phyloP scores from a whole-genome alignment of 2,888 invertebrate genomes.

The Andricus quercusramuli region DNA sequence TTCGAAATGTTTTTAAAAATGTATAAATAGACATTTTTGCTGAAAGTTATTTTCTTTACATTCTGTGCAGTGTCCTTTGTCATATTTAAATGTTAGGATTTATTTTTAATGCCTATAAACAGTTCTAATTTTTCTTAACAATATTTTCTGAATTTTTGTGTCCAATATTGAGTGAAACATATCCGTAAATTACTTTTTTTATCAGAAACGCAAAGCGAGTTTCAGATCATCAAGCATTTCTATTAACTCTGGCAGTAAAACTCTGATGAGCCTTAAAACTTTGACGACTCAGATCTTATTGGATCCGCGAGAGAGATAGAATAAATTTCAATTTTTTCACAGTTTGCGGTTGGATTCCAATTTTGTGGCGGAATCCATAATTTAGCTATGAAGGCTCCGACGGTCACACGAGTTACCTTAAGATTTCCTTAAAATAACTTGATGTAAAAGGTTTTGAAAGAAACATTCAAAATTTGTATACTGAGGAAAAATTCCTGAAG shows the following conservation, averaged over 20 bases:
- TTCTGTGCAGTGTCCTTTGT: no score
- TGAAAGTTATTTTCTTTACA: no score
- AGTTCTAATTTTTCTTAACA: neutral
- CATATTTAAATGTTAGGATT: no score
- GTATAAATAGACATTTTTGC: no score
- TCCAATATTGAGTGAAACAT: no score
- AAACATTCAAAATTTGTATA: neutral
- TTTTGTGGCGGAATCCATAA: neutral
- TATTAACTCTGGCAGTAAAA: constrained; percentile 23
- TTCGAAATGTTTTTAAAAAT: no score
- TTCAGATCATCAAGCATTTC: constrained; percentile 8
- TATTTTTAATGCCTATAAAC: neutral
- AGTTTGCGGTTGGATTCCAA: constrained; percentile 10
- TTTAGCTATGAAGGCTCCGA: neutral
- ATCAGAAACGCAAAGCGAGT: neutral
- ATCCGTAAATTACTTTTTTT: neutral
- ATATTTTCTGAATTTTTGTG: no score
- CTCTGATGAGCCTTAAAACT: constrained; percentile 29
- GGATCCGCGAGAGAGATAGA: neutral
- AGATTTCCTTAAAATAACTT: neutral
- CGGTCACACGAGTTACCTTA: neutral
- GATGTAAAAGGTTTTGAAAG: neutral
- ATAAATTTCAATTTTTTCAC: constrained; percentile 17
- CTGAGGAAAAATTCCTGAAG: neutral
- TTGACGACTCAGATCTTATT: constrained; percentile 20